Conservation (phyloP, 2,113 vertebrate genomes). For the Okapia johnstoni region DNA sequence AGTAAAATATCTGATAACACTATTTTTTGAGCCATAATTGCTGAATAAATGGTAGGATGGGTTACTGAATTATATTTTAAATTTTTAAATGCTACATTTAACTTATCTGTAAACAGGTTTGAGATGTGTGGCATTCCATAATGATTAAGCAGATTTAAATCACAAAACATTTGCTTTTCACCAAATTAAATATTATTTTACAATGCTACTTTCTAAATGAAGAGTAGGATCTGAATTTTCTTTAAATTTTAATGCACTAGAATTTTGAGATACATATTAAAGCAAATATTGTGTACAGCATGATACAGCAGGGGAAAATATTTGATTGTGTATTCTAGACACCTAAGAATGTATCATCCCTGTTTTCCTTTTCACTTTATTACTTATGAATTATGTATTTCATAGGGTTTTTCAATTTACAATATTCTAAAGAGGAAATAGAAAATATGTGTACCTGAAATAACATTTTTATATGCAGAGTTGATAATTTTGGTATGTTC, state of each 20-base stretch:
- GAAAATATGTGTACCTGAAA: conserved; percentile 52
- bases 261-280: conserved; percentile 60
- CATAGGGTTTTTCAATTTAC: conserved; percentile 61
- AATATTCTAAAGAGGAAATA: conserved; percentile 64
- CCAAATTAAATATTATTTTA: conserved; percentile 17
- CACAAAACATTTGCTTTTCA: background rate
- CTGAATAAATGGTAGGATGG: background rate
- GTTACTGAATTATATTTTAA: background rate
- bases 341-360: conserved; percentile 28
- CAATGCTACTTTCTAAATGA: conserved; percentile 25
- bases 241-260: conserved; percentile 5
- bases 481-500: conserved; percentile 42
- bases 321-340: conserved; percentile 63
- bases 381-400: conserved; percentile 80
- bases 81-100: background rate
- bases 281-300: conserved; percentile 48
- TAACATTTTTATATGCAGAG: conserved; percentile 63
- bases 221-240: background rate
- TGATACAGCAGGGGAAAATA: conserved; percentile 57
- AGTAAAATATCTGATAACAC: background rate
- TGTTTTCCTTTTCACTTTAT: conserved; percentile 57
- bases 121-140: background rate
- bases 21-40: background rate
- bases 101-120: background rate
- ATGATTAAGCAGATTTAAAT: background rate